Base-by-base conservation (phyloP, 2,888 invertebrate species). In the Ypsolopha scabrella region DNA sequence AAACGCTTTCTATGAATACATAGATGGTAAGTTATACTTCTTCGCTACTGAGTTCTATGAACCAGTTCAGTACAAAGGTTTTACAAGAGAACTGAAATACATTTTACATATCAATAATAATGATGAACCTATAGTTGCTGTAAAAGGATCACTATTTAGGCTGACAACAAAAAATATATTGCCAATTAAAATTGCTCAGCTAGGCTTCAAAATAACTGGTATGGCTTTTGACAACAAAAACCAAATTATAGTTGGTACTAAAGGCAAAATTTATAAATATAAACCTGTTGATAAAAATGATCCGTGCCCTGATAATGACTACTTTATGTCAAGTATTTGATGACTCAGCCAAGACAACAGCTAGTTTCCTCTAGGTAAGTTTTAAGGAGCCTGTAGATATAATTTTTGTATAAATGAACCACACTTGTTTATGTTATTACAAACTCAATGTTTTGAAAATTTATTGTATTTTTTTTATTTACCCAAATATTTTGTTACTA, bases 251-350 rank as follows among this genome's bases (percentile, higher is more conserved):
- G 65, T 86, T 9, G 85, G 85, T 0, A 83, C 83, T 1, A 83
- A 82, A 66, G 85, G 83, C 0, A 86, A 85, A 60, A 77, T 86
- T 6, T 86, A 83, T 50, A 75, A 75, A 55, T 86, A 78, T 48
- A 83, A 78, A 54, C 76, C 75, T 0, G 67, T 81, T 0, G 74
- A 80, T 58, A 62, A 64, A 0, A 80, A 71, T 39, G 83, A 85
- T 10, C 79, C 82, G 0, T 86, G 86, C 33, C 81, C 85, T 0
- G 63, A 77, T 0, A 83, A 85, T 41, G 86, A 86, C 51, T 86
- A 85, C 54, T 85, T 82, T 44, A 78, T 83, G 81, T 70, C 79
- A 3, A 77, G 11, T 33, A 51, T 53, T 41, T 53, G 41, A 47
- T 37, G 0, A 24, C 4, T 24, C 24, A 35, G 9, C 35, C 13